These are phyloP conservation scores for Daphoenositta chrysoptera DNA, from an alignment of 2,113 vertebrate genomes.

Conservation along the genomic window DNA sequence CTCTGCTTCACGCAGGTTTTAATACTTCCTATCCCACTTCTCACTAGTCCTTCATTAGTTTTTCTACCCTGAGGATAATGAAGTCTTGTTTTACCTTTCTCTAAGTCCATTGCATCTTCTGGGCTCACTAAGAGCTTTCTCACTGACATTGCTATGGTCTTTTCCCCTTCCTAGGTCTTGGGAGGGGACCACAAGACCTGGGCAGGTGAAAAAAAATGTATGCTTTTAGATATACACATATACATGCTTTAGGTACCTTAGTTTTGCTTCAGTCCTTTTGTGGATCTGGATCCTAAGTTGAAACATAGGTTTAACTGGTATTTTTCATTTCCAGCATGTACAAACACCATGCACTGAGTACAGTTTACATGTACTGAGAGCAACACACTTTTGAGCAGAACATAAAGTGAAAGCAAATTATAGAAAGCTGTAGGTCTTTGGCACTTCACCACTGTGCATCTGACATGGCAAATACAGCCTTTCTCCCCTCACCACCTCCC, in stretches of 20 bases:
- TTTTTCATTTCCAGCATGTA: conserved; percentile 34
- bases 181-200: conserved; percentile 63
- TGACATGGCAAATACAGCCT: background rate
- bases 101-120: conserved; percentile 65
- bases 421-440: background rate
- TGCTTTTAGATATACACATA: conserved; percentile 67
- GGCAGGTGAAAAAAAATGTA: conserved; percentile 68
- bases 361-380: conserved; percentile 32
- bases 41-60: background rate
- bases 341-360: conserved; percentile 39
- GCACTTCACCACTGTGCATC: background rate
- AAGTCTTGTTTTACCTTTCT: conserved; percentile 64
- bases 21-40: conserved; percentile 7
- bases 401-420: background rate
- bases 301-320: conserved; percentile 68
- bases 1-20: background rate
- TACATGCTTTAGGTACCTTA: conserved; percentile 68
- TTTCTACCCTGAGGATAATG: conserved; percentile 59
- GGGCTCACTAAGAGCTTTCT: conserved; percentile 63
- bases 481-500: conserved; percentile 18
- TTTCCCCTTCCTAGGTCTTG: conserved; percentile 68
- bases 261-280: conserved; percentile 70
- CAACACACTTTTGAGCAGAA: conserved; percentile 4
- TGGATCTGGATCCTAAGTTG: conserved; percentile 68
- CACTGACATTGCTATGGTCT: conserved; percentile 63